Conservation (phyloP, 2,113 vertebrate species). For the Callocephalon fimbriatum region DNA sequence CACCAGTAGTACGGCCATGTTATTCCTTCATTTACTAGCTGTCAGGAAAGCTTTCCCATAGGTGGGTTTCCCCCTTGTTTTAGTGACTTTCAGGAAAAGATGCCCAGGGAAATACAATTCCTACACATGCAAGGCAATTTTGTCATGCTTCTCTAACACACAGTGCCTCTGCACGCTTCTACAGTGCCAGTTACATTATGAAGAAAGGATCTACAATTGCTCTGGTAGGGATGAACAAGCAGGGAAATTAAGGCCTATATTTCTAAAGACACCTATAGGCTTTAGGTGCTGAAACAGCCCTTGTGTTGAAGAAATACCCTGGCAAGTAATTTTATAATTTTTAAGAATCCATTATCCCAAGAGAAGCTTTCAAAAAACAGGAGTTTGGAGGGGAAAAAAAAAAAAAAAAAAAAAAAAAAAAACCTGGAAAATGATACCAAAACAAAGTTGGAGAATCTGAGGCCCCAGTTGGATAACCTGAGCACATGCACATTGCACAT, state of each 20-base stretch:
- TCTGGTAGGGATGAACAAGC: not conserved
- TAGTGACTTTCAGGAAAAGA: not conserved
- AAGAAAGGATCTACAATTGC: not conserved
- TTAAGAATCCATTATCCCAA: not conserved
- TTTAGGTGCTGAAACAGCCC: not conserved
- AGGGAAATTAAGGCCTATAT: not conserved
- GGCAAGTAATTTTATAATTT: not conserved
- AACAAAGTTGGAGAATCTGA: not conserved
- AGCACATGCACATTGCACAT: not conserved
- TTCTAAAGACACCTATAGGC: not conserved
- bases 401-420: no score
- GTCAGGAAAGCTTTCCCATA: not conserved
- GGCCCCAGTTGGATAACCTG: conserved; percentile 5
- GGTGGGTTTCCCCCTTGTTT: not conserved
- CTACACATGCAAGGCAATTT: not conserved
- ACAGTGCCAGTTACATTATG: not conserved
- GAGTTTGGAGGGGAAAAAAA: not conserved
- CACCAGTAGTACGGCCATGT: accelerated
- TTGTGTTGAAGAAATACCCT: not conserved
- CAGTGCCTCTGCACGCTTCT: not conserved
- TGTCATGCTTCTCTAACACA: not conserved
- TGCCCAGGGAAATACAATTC: not conserved
- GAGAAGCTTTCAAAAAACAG: not conserved
- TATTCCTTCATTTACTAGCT: not conserved
- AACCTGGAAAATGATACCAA: not conserved